phyloP scores from a whole-genome alignment of 2,113 vertebrate species.

The Diadophis punctatus region DNA sequence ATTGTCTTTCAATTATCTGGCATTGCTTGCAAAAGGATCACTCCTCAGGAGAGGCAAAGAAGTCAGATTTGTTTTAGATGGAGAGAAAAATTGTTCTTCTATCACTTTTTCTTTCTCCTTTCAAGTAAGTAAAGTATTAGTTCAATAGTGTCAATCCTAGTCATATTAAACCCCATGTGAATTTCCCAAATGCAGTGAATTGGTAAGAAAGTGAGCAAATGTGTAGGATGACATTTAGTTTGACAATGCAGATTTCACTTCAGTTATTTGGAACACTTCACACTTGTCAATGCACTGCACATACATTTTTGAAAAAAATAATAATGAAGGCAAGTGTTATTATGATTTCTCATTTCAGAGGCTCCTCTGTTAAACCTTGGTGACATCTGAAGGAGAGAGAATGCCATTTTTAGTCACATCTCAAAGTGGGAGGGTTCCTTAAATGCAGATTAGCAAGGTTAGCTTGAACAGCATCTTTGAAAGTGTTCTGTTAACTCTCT shows the following conservation, averaged over 20 bases:
- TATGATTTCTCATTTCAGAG: slow-evolving; percentile 37
- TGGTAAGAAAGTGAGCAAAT: slow-evolving; percentile 20
- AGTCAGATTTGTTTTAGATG: background rate
- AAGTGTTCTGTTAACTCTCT: slow-evolving; percentile 21
- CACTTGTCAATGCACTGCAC: slow-evolving; percentile 6
- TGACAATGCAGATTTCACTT: slow-evolving; percentile 4
- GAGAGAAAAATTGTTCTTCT: background rate
- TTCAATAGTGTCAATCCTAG: background rate
- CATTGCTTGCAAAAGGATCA: background rate
- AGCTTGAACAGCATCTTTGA: background rate
- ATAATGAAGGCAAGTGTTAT: slow-evolving; percentile 33
- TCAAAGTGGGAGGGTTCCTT: slow-evolving; percentile 32
- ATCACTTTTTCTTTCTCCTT: background rate
- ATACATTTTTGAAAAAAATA: slow-evolving; percentile 17
- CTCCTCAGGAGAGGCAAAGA: background rate
- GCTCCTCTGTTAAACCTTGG: slow-evolving; percentile 46
- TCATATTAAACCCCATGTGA: background rate
- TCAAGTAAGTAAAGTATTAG: background rate
- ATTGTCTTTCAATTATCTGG: background rate
- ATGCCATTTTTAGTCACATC: slow-evolving; percentile 44
- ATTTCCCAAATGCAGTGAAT: background rate
- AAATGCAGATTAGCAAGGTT: slow-evolving; percentile 31
- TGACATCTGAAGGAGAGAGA: slow-evolving; percentile 19
- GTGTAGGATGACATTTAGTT: slow-evolving; percentile 13
- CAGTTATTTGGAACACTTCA: slow-evolving; percentile 34